A percentile compares a stretch with the other conserved stretches of the same genome.
Conservation (phyloP, 2,888 invertebrate genomes). For the Stenoptilia bipunctidactyla region DNA sequence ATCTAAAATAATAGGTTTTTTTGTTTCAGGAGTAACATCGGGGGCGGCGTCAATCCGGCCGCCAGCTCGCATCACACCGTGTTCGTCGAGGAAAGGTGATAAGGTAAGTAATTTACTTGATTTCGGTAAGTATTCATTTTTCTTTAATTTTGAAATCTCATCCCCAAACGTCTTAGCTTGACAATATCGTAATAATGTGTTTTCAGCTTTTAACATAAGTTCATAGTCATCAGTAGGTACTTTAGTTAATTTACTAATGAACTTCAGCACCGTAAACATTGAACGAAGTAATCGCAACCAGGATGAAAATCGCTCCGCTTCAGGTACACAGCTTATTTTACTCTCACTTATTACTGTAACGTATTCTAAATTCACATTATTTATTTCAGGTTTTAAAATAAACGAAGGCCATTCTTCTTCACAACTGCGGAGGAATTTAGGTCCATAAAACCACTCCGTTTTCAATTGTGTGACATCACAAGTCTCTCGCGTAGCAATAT, state of each 20-base stretch:
- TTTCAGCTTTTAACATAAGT: slow-evolving; percentile 5
- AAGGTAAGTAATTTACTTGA: slow-evolving; percentile 10
- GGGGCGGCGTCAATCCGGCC: slow-evolving; percentile 12
- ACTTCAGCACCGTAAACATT: slow-evolving; percentile 5
- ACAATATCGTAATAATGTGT: slow-evolving; percentile 3
- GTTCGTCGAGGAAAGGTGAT: slow-evolving; percentile 11
- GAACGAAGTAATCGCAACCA: slow-evolving; percentile 8
- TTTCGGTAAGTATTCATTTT: background rate
- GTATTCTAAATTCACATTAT: background rate
- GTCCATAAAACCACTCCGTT: background rate
- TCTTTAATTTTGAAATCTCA: slow-evolving; percentile 4
- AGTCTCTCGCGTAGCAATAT: background rate
- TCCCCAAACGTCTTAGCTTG: too few species aligned
- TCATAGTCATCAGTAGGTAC: background rate
- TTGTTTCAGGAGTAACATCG: slow-evolving; percentile 8
- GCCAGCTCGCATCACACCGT: slow-evolving; percentile 11
- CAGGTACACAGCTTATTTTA: slow-evolving; percentile 2
- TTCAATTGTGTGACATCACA: background rate
- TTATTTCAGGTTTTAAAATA: too few species aligned
- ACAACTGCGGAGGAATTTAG: background rate
- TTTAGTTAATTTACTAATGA: slow-evolving; percentile 2
- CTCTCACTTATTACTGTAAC: background rate
- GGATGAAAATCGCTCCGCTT: slow-evolving; percentile 9
- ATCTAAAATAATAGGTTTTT: slow-evolving; percentile 15
- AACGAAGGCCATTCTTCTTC: background rate